Evolutionary conservation across 2,797 vertebrate genomes (phyloP).

Genomic region (Neosilurus hyrtlii): DNA sequence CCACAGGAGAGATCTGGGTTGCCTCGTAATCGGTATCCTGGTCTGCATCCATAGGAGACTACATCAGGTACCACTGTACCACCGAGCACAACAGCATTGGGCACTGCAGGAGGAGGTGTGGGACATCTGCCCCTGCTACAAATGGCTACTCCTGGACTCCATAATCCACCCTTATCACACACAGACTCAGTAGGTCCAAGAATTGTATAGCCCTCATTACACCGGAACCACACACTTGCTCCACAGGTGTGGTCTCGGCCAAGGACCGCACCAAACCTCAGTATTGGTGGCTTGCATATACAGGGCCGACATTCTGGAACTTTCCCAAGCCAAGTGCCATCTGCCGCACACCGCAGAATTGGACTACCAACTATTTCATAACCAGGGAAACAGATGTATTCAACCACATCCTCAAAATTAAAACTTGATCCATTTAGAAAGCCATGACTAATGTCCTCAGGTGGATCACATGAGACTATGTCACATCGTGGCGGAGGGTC

Average conservation of each 20-base stretch:
- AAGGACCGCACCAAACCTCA: slow-evolving; percentile 76
- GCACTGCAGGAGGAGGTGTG: slow-evolving; percentile 79
- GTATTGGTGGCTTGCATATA: slow-evolving; percentile 73
- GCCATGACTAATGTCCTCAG: slow-evolving; percentile 87
- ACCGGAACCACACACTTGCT: slow-evolving; percentile 74
- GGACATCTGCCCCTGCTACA: slow-evolving; percentile 82
- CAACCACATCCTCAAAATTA: slow-evolving; percentile 76
- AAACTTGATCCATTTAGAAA: slow-evolving; percentile 89
- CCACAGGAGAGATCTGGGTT: slow-evolving; percentile 80
- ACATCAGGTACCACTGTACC: slow-evolving; percentile 74
- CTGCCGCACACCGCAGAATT: slow-evolving; percentile 80
- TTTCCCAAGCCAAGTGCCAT: slow-evolving; percentile 83
- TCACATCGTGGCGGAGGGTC: slow-evolving; percentile 78
- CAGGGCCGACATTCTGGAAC: slow-evolving; percentile 84
- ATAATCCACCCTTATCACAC: slow-evolving; percentile 83
- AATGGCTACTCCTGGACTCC: slow-evolving; percentile 84
- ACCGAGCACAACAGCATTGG: slow-evolving; percentile 82
- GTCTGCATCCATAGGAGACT: slow-evolving; percentile 82
- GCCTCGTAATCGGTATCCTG: slow-evolving; percentile 80
- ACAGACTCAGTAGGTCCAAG: slow-evolving; percentile 80
- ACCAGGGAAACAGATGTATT: slow-evolving; percentile 88
- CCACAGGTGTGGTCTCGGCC: slow-evolving; percentile 82
- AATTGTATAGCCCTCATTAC: slow-evolving; percentile 82
- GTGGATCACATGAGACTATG: slow-evolving; percentile 81
- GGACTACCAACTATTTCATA: slow-evolving; percentile 82